Percentiles rank a stretch among this genome's conserved stretches.
Evolutionary conservation across 2,888 invertebrate genomes (phyloP).

Genomic region (Octodonta nipae): DNA sequence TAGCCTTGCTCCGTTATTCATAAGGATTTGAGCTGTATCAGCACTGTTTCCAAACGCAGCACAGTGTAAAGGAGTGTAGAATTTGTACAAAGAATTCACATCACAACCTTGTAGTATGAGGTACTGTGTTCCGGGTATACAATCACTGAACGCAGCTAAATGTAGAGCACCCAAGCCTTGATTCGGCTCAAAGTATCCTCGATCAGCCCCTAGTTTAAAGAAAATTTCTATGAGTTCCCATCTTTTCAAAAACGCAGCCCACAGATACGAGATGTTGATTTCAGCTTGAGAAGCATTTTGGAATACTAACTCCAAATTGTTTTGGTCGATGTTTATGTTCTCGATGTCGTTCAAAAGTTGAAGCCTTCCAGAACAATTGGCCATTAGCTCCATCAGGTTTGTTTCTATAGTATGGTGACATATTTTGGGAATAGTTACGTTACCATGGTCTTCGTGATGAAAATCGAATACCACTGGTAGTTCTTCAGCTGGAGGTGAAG

Average conservation of each 20-base stretch:
- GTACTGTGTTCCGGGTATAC: conserved; percentile 52
- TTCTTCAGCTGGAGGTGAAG: conserved; percentile 65
- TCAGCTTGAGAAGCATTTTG: conserved; percentile 45
- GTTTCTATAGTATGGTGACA: conserved; percentile 58
- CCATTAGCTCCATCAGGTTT: conserved; percentile 60
- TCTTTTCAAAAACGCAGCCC: conserved; percentile 59
- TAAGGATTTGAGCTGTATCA: conserved; percentile 62
- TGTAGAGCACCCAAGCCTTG: conserved; percentile 62
- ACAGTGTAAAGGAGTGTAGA: conserved; percentile 73
- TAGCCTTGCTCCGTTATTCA: conserved; percentile 56
- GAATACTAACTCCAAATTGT: conserved; percentile 41
- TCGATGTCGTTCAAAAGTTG: conserved; percentile 62
- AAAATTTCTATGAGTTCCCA: conserved; percentile 51
- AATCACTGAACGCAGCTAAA: conserved; percentile 63
- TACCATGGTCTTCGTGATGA: conserved; percentile 52
- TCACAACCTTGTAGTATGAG: conserved; percentile 54
- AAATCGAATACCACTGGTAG: conserved; percentile 67
- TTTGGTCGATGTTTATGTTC: conserved; percentile 46
- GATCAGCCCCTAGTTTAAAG: conserved; percentile 25
- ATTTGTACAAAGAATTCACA: conserved; percentile 53
- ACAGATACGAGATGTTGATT: conserved; percentile 56
- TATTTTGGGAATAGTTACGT: conserved; percentile 54
- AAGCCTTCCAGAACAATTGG: conserved; percentile 48
- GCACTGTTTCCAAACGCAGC: conserved; percentile 78
- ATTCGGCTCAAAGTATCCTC: conserved; percentile 49